These are phyloP conservation scores for Cerastis leucographa DNA, from an alignment of 2,888 invertebrate genomes.

Conservation along the genomic window DNA sequence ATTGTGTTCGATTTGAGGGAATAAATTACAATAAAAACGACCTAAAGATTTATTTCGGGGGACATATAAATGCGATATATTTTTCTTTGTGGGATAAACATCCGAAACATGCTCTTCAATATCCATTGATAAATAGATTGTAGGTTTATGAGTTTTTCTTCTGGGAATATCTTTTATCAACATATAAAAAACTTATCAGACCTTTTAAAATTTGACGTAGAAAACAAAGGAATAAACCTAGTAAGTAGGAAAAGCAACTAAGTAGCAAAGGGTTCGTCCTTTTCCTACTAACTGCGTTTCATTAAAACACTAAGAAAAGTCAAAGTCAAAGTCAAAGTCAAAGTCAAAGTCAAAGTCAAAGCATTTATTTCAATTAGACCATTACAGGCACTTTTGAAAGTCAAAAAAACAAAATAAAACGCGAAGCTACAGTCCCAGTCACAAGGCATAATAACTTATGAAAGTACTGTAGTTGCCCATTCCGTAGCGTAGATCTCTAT, in stretches of 20 bases:
- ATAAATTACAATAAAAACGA: slow-evolving; percentile 64
- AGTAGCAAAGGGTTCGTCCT: slow-evolving; percentile 54
- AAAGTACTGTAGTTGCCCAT: too few species aligned
- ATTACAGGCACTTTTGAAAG: too few species aligned
- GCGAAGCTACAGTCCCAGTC: too few species aligned
- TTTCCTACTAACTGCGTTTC: neutral
- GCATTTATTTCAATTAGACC: too few species aligned
- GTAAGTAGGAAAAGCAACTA: slow-evolving; percentile 55
- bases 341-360: too few species aligned
- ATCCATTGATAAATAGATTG: too few species aligned
- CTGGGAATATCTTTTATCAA: neutral
- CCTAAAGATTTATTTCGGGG: slow-evolving; percentile 48
- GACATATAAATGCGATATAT: slow-evolving; percentile 57
- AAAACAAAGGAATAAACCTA: slow-evolving; percentile 50
- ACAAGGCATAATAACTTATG: too few species aligned
- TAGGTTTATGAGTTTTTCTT: slow-evolving; percentile 6
- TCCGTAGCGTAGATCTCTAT: too few species aligned
- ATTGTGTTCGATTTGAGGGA: slow-evolving; percentile 67
- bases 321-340: too few species aligned
- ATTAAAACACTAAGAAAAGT: neutral
- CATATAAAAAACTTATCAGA: neutral
- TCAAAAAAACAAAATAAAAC: too few species aligned
- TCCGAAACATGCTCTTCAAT: slow-evolving; percentile 21
- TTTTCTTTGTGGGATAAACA: slow-evolving; percentile 47
- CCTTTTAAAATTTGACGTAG: neutral